These are phyloP conservation scores for Notechis scutatus DNA, from an alignment of 2,113 vertebrate genomes.

Conservation along the genomic window DNA sequence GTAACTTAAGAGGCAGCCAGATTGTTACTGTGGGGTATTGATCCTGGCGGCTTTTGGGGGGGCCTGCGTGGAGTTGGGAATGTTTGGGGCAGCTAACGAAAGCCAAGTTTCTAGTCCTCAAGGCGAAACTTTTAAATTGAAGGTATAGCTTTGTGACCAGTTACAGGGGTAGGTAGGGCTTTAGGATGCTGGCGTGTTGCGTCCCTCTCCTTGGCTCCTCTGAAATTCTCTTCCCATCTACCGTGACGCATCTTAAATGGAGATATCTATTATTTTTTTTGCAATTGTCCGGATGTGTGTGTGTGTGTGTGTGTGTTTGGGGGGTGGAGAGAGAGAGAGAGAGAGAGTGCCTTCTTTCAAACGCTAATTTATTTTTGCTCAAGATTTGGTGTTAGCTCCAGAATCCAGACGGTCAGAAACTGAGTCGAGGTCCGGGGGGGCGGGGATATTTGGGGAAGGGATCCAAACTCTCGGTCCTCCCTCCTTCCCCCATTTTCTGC, in stretches of 20 bases:
- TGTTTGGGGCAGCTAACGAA: not conserved
- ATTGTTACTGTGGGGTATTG: not conserved
- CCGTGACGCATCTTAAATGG: fast-evolving
- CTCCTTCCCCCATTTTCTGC: not conserved
- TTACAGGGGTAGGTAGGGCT: not conserved
- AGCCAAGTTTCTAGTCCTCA: not conserved
- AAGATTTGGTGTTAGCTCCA: too few species aligned
- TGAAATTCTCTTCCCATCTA: not conserved
- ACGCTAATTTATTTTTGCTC: not conserved
- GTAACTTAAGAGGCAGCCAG: not conserved
- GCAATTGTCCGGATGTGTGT: not conserved
- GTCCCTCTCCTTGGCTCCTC: not conserved
- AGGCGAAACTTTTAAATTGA: not conserved
- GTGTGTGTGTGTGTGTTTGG: too few species aligned
- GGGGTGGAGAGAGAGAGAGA: too few species aligned
- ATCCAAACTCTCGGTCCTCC: too few species aligned
- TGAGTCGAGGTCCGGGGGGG: too few species aligned
- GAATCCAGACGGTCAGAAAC: not conserved
- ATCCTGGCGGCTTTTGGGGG: not conserved
- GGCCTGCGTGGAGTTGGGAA: not conserved
- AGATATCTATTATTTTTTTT: not conserved
- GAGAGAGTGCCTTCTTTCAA: not conserved
- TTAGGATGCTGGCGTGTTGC: fast-evolving
- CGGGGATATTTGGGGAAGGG: not conserved
- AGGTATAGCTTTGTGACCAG: not conserved